These are phyloP conservation scores for Andrena cerasifolii DNA, from an alignment of 1,140 invertebrate genomes.

Conservation along the genomic window DNA sequence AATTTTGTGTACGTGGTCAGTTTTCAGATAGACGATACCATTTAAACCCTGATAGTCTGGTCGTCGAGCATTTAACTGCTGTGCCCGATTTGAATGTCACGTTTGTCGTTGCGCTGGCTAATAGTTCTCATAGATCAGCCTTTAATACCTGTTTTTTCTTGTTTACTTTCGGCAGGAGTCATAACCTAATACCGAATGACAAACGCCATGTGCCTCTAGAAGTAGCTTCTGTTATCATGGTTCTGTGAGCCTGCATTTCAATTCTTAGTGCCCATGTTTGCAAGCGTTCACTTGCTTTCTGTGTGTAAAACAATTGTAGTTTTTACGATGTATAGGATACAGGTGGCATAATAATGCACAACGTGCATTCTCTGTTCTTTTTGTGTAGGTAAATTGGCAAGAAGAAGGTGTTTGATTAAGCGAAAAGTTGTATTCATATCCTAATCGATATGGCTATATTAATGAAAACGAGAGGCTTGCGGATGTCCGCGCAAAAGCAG, in stretches of 20 bases:
- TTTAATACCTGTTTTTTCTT: not conserved
- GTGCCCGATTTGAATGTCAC: not conserved
- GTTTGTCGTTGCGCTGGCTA: not conserved
- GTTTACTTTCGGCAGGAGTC: not conserved
- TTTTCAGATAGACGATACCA: not conserved
- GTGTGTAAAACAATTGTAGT: conserved; percentile 12
- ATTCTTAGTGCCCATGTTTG: not conserved
- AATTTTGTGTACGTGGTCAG: conserved; percentile 68
- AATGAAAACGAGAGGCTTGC: conserved; percentile 77
- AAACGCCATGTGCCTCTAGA: conserved; percentile 7
- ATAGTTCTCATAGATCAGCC: not conserved
- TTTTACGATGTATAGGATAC: not conserved
- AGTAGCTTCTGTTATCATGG: not conserved
- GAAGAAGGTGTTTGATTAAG: conserved; percentile 13
- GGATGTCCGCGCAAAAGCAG: conserved; percentile 93
- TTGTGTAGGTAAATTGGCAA: conserved; percentile 9
- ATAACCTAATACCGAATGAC: conserved; percentile 26
- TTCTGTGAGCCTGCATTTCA: not conserved
- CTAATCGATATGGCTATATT: conserved; percentile 73
- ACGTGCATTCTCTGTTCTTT: not conserved
- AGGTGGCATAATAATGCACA: not conserved
- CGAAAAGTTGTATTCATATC: not conserved
- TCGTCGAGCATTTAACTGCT: not conserved
- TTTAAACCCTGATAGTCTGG: not conserved
- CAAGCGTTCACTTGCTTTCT: not conserved